A percentile compares a stretch with the other conserved stretches of the same genome.
These are phyloP conservation scores for Lophotis ruficrista DNA, from an alignment of 2,113 vertebrate species.

Conservation along the genomic window DNA sequence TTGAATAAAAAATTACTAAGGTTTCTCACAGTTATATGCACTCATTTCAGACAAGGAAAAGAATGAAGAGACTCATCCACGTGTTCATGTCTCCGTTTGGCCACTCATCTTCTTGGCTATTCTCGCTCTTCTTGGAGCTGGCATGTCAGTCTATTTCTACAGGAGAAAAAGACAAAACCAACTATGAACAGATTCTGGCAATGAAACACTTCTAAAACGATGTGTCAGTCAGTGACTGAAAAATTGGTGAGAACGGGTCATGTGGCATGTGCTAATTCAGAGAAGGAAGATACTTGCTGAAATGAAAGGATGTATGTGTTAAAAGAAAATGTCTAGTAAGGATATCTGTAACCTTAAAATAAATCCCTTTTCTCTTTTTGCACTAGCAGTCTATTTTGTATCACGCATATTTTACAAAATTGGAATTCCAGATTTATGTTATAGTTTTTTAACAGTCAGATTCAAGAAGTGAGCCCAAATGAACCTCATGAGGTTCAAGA, in stretches of 20 bases:
- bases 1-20: neutral
- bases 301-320: neutral
- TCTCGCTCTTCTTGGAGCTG: constrained; percentile 3
- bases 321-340: neutral
- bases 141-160: neutral
- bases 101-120: neutral
- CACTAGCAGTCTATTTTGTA: neutral
- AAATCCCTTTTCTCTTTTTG: neutral
- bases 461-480: too few species aligned
- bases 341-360: neutral
- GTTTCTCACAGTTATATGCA: neutral
- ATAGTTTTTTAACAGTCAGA: neutral
- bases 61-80: neutral
- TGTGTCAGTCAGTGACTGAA: neutral
- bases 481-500: too few species aligned
- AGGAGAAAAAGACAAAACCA: neutral
- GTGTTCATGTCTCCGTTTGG: neutral
- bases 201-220: neutral
- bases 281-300: neutral
- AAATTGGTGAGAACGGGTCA: neutral
- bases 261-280: neutral
- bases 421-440: neutral
- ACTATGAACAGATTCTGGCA: neutral
- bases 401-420: neutral
- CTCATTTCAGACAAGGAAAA: constrained; percentile 29